Evolutionary conservation across 2,888 invertebrate species (phyloP).

Genomic region (Limenitis camilla): DNA sequence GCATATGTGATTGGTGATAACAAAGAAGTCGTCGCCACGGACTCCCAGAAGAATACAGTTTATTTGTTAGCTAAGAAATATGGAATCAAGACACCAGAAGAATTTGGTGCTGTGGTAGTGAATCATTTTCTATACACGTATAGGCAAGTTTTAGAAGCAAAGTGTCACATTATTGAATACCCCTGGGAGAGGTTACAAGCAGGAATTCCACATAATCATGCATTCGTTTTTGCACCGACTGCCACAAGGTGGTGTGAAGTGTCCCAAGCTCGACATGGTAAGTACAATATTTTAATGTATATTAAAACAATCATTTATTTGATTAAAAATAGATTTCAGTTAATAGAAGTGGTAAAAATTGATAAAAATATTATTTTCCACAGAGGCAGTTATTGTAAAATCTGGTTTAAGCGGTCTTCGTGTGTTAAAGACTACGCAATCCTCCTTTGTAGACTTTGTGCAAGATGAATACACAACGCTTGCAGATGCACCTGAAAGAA

Average conservation of each 20-base stretch:
- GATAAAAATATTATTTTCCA: slow-evolving; percentile 5
- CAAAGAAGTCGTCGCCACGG: slow-evolving; percentile 85
- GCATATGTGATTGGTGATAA: slow-evolving; percentile 86
- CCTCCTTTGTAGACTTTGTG: slow-evolving; percentile 85
- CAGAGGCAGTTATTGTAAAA: slow-evolving; percentile 74
- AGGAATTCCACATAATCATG: slow-evolving; percentile 80
- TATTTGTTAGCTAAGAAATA: slow-evolving; percentile 85
- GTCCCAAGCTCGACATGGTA: slow-evolving; percentile 79
- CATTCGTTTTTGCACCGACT: slow-evolving; percentile 81
- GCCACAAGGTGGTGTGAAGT: slow-evolving; percentile 81
- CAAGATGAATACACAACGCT: slow-evolving; percentile 85
- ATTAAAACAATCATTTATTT: too few species aligned
- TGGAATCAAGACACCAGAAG: slow-evolving; percentile 84
- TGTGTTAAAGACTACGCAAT: slow-evolving; percentile 87
- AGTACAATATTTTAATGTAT: slow-evolving; percentile 30
- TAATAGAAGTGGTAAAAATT: too few species aligned
- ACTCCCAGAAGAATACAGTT: slow-evolving; percentile 88
- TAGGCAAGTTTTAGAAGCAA: slow-evolving; percentile 81
- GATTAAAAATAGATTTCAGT: too few species aligned
- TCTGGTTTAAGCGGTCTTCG: slow-evolving; percentile 81
- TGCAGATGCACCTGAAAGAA: slow-evolving; percentile 82
- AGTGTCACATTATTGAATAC: slow-evolving; percentile 81
- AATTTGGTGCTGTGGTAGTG: slow-evolving; percentile 82
- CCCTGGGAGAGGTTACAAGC: slow-evolving; percentile 82
- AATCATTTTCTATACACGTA: slow-evolving; percentile 84